Base-by-base conservation (phyloP, 2,888 invertebrate species). In the Lasioglossum villosulum region DNA sequence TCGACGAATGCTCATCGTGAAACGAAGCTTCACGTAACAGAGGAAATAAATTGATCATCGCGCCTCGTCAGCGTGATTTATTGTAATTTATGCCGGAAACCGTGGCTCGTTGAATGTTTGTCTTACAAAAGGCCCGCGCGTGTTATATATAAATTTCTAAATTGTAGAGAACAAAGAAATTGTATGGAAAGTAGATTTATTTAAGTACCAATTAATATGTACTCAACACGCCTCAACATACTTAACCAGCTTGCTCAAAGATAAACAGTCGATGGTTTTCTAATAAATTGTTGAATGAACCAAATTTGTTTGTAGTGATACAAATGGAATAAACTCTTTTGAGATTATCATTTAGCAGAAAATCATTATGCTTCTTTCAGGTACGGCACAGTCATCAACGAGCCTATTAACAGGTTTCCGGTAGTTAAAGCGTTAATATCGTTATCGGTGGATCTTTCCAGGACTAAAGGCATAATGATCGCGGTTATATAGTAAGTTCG, bases 61-160 rank as follows among this genome's bases (percentile, higher is more conserved):
- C 16, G 42, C 37, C 4, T 6, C 30, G 2, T 5, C 12, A 8
- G 6, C 34, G 19, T 66, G 30, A 84, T 56, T 82, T 72, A 83
- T 80, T 80, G 16, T 80, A 80, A 83, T 83, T 73, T 78, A 78
- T 82, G 42, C n/a, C 27, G 39, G 66, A 66, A 37, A n/a, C 19
- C 16, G 48, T 12, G 12, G 56, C 27, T 56, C n/a, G 14, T n/a
- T n/a, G n/a, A 3, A 27, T 19, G 23, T 48, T 73, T 23, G 37
- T 63, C 48, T 34, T 27, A 6, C 4, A 14, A 74, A 23, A 77
- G 74, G 74, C 82, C 39, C 23, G 16, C 34, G 19, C 4, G n/a
- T 16, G 63, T 75, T 63, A 2, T 42, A 42, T 42, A 42, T 42
- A 39, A 16, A 39, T 16, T 63, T 82, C 59, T 39, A 12, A 37